Evolutionary conservation across 2,797 vertebrate genomes (phyloP).

Genomic region (Onychomys leucogaster): DNA sequence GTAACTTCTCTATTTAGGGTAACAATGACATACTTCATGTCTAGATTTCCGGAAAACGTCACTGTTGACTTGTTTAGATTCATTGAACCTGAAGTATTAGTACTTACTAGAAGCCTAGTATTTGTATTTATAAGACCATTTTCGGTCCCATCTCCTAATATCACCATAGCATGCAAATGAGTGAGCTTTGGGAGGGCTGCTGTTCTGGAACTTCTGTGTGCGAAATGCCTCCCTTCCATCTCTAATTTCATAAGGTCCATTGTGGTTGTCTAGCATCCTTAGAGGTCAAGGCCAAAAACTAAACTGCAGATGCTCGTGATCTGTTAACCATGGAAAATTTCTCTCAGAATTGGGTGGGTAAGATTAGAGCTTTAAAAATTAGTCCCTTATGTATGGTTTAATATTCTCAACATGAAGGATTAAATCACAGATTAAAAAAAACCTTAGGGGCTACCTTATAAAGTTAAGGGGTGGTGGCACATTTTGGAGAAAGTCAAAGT

Average conservation of each 20-base stretch:
- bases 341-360: constrained; percentile 15
- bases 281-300: constrained; percentile 20
- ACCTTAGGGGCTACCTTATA: neutral
- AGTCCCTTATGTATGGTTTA: constrained; percentile 15
- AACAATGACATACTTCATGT: neutral
- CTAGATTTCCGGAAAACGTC: constrained; percentile 13
- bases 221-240: neutral
- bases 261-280: neutral
- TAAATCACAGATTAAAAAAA: constrained; percentile 56
- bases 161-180: neutral
- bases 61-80: constrained; percentile 1
- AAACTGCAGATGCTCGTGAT: constrained; percentile 41
- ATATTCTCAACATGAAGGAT: constrained; percentile 46
- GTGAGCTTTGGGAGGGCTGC: neutral
- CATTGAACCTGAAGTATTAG: neutral
- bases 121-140: constrained; percentile 38
- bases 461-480: constrained; percentile 55
- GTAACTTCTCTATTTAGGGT: constrained; percentile 3
- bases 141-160: neutral
- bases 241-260: constrained; percentile 25
- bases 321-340: neutral
- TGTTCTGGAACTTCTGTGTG: neutral
- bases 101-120: neutral
- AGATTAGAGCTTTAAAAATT: neutral
- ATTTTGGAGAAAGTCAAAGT: constrained; percentile 52